Evolutionary conservation across 2,797 vertebrate species (phyloP).

Genomic region (Ceryle rudis): DNA sequence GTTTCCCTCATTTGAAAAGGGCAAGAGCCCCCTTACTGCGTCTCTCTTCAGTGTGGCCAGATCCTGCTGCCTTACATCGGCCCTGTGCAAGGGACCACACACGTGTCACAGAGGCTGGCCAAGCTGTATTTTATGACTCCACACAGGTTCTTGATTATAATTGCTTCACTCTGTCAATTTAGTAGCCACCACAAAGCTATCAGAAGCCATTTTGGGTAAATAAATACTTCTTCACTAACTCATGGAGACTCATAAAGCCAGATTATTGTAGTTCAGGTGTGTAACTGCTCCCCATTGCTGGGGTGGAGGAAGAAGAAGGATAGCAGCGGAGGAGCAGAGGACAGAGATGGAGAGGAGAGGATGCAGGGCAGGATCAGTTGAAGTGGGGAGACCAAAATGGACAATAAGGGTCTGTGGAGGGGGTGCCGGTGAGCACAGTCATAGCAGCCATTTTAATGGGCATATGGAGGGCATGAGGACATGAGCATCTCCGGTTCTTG

Average conservation of each 20-base stretch:
- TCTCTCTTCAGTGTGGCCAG: accelerated
- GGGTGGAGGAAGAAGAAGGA: slow-evolving; percentile 16
- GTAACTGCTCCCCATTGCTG: accelerated
- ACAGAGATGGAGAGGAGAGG: slow-evolving; percentile 16
- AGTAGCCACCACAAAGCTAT: slow-evolving; percentile 41
- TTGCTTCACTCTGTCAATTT: slow-evolving; percentile 56
- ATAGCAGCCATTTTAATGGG: neutral
- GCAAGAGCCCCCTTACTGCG: neutral
- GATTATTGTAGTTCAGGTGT: neutral
- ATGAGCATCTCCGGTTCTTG: neutral
- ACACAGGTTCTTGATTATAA: slow-evolving; percentile 5
- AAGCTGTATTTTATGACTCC: neutral
- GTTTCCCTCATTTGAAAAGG: neutral
- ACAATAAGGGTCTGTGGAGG: neutral
- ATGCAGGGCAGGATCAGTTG: neutral
- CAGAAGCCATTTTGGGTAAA: slow-evolving; percentile 55
- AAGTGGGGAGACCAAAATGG: neutral
- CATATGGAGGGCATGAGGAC: accelerated
- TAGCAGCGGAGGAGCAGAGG: slow-evolving; percentile 19
- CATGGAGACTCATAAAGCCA: neutral
- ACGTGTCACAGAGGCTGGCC: accelerated
- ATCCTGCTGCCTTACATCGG: accelerated
- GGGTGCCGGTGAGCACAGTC: neutral
- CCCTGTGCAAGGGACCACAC: accelerated
- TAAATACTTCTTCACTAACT: slow-evolving; percentile 38